These are phyloP conservation scores for Saxicola maurus DNA, from an alignment of 2,797 vertebrate species.

Conservation along the genomic window DNA sequence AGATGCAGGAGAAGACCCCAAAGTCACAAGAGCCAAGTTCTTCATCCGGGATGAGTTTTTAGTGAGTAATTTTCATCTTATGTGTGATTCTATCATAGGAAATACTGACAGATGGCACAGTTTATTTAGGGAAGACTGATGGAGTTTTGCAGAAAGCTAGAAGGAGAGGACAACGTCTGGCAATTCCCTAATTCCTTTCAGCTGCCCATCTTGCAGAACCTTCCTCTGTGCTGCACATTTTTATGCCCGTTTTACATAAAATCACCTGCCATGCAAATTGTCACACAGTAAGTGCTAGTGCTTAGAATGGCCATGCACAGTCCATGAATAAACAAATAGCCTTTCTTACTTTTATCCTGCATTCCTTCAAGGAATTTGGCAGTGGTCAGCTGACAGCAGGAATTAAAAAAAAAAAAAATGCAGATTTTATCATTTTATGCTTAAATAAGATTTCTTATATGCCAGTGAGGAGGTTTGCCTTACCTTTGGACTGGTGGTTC, in stretches of 20 bases:
- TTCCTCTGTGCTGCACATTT: background rate
- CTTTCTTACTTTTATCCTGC: background rate
- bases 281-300: background rate
- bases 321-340: background rate
- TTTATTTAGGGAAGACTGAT: slow-evolving; percentile 19
- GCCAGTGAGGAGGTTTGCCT: background rate
- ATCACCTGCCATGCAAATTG: background rate
- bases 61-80: slow-evolving; percentile 74
- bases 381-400: background rate
- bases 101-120: slow-evolving; percentile 12
- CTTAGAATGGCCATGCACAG: background rate
- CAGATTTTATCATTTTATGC: background rate
- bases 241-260: background rate
- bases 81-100: background rate
- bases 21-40: slow-evolving; percentile 98
- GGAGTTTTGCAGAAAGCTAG: background rate
- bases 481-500: background rate
- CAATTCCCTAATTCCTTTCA: slow-evolving; percentile 14
- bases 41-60: slow-evolving; percentile 98
- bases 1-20: slow-evolving; percentile 94
- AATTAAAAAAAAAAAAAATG: background rate
- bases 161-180: background rate
- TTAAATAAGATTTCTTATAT: background rate
- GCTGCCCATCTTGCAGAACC: background rate
- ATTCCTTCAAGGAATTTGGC: background rate